Conservation (phyloP, 2,113 vertebrate genomes). For the Asarcornis scutulata region DNA sequence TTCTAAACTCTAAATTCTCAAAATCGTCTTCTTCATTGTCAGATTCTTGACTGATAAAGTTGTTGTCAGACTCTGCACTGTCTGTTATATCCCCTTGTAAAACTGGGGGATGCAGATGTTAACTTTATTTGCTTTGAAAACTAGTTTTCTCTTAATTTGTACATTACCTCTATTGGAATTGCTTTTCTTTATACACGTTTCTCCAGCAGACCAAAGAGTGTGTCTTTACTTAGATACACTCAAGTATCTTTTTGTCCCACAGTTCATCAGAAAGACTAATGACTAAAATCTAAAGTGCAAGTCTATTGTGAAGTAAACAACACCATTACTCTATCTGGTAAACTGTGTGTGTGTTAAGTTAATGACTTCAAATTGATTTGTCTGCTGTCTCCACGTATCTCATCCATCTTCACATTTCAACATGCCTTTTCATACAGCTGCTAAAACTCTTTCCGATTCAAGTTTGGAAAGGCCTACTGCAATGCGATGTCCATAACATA, state of each 20-base stretch:
- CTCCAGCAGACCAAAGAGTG: background rate
- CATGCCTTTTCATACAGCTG: background rate
- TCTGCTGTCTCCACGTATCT: background rate
- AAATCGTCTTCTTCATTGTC: background rate
- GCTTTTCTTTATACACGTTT: background rate
- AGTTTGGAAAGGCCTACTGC: background rate
- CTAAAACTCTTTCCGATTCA: background rate
- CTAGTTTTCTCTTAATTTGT: background rate
- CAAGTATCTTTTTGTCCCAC: background rate
- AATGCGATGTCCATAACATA: background rate
- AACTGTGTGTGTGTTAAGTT: background rate
- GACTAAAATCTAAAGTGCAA: background rate
- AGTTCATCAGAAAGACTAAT: background rate
- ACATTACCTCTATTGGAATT: background rate
- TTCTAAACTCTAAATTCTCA: background rate
- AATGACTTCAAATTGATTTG: background rate
- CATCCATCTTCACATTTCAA: background rate
- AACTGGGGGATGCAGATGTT: background rate
- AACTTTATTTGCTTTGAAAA: background rate
- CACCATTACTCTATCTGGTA: background rate
- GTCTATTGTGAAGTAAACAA: background rate
- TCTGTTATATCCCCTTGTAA: background rate
- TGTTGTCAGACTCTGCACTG: background rate
- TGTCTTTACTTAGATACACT: background rate
- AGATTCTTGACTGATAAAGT: background rate